Evolutionary conservation across 2,888 invertebrate genomes (phyloP).

Genomic region (Gerris lacustris): DNA sequence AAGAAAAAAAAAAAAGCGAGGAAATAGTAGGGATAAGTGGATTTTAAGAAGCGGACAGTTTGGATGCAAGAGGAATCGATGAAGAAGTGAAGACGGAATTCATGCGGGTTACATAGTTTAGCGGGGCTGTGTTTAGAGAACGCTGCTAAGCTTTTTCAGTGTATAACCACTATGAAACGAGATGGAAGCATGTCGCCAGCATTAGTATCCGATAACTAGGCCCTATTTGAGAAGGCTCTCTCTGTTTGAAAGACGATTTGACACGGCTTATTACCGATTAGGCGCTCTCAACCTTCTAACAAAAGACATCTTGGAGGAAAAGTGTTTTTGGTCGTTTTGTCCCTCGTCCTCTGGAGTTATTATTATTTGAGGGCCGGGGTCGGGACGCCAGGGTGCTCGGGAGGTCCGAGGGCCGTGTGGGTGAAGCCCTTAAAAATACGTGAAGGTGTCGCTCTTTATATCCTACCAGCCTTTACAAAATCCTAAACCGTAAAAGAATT

Average conservation of each 20-base stretch:
- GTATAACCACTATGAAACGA: not conserved
- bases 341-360: not conserved
- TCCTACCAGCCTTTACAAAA: too few relatives aligned
- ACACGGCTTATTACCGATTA: slow-evolving; percentile 1
- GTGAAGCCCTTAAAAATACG: too few relatives aligned
- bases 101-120: too few relatives aligned
- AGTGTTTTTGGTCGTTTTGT: not conserved
- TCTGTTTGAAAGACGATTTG: slow-evolving; percentile 2
- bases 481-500: too few relatives aligned
- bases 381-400: not conserved
- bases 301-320: not conserved
- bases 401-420: not conserved
- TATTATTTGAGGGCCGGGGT: not conserved
- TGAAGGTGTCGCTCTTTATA: too few relatives aligned
- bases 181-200: not conserved
- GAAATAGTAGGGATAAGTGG: too few relatives aligned
- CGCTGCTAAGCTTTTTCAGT: not conserved
- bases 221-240: not conserved
- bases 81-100: too few relatives aligned
- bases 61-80: too few relatives aligned
- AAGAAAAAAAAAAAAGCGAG: too few relatives aligned
- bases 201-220: slow-evolving; percentile 1
- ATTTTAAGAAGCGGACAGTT: too few relatives aligned
- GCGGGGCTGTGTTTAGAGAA: too few relatives aligned
- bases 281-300: not conserved